These are phyloP conservation scores for Austrolebias charrua DNA, from an alignment of 2,797 vertebrate species.

Conservation along the genomic window DNA sequence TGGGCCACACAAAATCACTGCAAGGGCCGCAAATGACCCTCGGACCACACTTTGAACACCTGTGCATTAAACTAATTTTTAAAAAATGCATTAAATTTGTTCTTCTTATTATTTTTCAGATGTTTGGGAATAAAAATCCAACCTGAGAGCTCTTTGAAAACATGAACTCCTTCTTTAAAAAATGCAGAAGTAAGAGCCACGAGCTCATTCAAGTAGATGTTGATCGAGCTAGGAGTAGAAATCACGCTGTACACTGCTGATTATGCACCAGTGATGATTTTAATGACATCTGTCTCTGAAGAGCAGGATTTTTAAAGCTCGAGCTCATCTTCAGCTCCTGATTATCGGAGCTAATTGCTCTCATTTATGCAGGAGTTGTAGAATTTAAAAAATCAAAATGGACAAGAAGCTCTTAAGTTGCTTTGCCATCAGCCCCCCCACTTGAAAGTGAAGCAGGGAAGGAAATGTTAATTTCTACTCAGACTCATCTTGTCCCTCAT, in stretches of 20 bases:
- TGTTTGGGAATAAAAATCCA: not conserved
- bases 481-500: conserved; percentile 10
- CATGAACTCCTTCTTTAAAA: not conserved
- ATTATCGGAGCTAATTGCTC: conserved; percentile 48
- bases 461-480: conserved; percentile 25
- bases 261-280: conserved; percentile 38
- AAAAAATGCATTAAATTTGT: not conserved
- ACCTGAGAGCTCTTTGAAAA: not conserved
- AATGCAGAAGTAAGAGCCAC: not conserved
- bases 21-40: too few species aligned
- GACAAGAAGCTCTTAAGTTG: conserved; percentile 54
- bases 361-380: conserved; percentile 53
- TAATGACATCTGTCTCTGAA: conserved; percentile 53
- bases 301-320: conserved; percentile 40
- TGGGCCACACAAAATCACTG: too few species aligned
- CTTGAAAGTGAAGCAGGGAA: conserved; percentile 42
- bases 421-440: conserved; percentile 42
- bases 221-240: conserved; percentile 23
- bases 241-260: conserved; percentile 40
- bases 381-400: conserved; percentile 45
- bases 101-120: not conserved
- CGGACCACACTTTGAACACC: too few species aligned
- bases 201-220: conserved; percentile 9
- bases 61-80: too few species aligned
- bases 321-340: conserved; percentile 37